Percentiles rank a stretch among this genome's conserved stretches.
These are phyloP conservation scores for Lota lota DNA, from an alignment of 2,113 vertebrate species.

Conservation along the genomic window DNA sequence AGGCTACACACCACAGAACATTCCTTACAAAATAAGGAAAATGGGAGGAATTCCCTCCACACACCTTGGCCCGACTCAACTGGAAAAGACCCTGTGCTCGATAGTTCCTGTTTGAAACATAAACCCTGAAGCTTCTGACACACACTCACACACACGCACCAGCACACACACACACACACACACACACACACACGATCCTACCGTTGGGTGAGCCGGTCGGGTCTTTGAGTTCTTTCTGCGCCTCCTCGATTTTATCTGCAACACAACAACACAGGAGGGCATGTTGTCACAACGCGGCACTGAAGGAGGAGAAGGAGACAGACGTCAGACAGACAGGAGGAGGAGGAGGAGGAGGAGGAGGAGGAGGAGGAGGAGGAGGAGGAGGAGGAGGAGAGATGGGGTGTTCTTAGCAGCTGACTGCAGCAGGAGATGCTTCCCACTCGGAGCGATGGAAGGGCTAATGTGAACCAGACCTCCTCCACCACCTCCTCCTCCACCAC, in stretches of 20 bases:
- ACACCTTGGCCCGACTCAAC: not conserved
- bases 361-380: constrained; percentile 11
- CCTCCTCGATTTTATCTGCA: constrained; percentile 98
- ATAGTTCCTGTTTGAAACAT: no score
- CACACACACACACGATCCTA: constrained; percentile 52
- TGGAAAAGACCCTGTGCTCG: not conserved
- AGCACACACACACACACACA: no score
- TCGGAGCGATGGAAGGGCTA: constrained; percentile 40
- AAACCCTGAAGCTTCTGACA: no score
- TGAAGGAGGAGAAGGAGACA: constrained; percentile 22
- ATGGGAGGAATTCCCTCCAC: not conserved
- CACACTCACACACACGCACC: no score
- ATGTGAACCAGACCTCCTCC: constrained; percentile 61
- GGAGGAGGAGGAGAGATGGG: constrained; percentile 20
- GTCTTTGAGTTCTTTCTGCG: constrained; percentile 95
- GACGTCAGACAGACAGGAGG: constrained; percentile 4
- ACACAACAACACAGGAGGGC: constrained; percentile 47
- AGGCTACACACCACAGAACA: no score
- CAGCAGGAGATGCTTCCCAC: constrained; percentile 46
- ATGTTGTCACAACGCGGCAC: constrained; percentile 28
- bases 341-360: constrained; percentile 5
- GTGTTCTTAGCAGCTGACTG: constrained; percentile 22
- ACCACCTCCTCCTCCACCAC: not conserved
- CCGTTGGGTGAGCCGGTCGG: constrained; percentile 89
- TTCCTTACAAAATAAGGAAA: not conserved